Percentiles rank a stretch among this genome's conserved stretches.
phyloP scores from a whole-genome alignment of 2,113 vertebrate genomes.

The Rhineura floridana region DNA sequence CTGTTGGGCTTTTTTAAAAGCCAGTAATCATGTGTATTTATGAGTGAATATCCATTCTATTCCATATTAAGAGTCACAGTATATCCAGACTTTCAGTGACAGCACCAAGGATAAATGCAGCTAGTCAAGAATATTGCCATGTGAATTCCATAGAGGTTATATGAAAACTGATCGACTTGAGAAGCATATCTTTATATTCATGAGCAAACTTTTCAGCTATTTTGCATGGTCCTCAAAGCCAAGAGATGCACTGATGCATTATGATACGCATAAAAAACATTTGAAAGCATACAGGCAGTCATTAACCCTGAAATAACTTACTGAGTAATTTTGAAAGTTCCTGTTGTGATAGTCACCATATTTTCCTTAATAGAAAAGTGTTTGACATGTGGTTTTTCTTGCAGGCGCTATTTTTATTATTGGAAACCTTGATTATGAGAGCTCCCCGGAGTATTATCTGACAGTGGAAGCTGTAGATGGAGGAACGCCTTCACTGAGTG shows the following conservation, averaged over 20 bases:
- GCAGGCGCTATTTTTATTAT: slow-evolving; percentile 92
- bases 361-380: neutral
- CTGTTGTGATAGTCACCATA: neutral
- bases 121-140: too few species aligned
- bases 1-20: neutral
- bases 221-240: neutral
- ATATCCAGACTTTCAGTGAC: neutral
- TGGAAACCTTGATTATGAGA: slow-evolving; percentile 90
- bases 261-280: neutral
- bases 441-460: slow-evolving; percentile 91
- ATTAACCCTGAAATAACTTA: neutral
- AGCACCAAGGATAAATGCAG: neutral
- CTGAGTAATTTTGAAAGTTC: neutral
- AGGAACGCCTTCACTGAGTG: slow-evolving; percentile 89
- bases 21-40: neutral
- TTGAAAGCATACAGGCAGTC: neutral
- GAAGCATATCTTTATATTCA: neutral
- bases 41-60: neutral
- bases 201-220: neutral
- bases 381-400: neutral
- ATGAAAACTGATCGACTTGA: neutral
- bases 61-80: neutral
- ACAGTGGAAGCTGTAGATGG: slow-evolving; percentile 94
- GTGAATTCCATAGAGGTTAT: neutral
- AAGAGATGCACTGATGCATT: neutral